Evolutionary conservation across 2,888 invertebrate species (phyloP).

Genomic region (Argyra leucocephala): DNA sequence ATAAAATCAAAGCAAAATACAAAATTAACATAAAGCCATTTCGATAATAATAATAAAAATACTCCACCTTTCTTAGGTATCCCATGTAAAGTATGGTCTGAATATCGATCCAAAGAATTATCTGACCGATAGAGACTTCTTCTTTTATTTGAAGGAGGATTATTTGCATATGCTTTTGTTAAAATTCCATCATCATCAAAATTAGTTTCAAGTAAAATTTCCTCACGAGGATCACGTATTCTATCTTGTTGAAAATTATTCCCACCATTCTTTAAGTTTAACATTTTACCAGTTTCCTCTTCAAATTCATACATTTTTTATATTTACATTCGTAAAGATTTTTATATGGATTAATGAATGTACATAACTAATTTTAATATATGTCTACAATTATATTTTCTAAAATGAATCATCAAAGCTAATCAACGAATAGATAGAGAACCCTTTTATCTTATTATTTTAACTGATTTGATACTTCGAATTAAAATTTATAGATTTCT

Average conservation of each 20-base stretch:
- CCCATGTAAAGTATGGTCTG: constrained; percentile 31
- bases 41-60: too few species aligned
- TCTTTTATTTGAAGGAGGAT: constrained; percentile 31
- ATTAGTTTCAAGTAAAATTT: constrained; percentile 44
- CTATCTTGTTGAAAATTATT: constrained; percentile 30
- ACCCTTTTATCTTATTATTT: too few species aligned
- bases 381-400: too few species aligned
- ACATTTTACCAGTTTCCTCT: constrained; percentile 7
- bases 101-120: constrained; percentile 41
- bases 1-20: neutral
- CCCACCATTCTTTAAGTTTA: neutral
- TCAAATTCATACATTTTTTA: neutral
- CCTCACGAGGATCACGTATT: constrained; percentile 41
- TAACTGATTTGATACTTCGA: too few species aligned
- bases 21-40: neutral
- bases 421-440: too few species aligned
- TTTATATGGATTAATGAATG: too few species aligned
- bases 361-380: too few species aligned
- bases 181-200: constrained; percentile 43
- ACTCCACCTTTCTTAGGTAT: constrained; percentile 1
- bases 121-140: constrained; percentile 37
- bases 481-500: too few species aligned
- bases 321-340: too few species aligned
- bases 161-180: constrained; percentile 41
- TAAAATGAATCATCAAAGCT: too few species aligned